Evolutionary conservation across 2,113 vertebrate genomes (phyloP).

Genomic region (Pseudopodoces humilis): DNA sequence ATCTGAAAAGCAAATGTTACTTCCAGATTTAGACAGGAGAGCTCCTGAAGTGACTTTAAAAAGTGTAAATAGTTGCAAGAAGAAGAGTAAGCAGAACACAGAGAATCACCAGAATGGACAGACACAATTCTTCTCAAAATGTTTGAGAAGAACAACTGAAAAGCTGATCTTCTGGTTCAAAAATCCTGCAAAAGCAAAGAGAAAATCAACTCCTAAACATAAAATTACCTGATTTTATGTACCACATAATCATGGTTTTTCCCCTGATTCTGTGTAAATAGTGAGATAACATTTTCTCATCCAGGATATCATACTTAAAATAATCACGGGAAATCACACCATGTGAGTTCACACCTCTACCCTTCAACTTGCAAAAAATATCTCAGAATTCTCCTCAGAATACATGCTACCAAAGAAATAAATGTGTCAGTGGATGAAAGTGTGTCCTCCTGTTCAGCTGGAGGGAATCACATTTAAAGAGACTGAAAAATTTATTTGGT

Average conservation of each 20-base stretch:
- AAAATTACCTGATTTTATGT: neutral
- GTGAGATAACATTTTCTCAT: neutral
- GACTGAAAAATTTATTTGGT: neutral
- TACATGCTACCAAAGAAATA: neutral
- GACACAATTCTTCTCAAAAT: too few species aligned
- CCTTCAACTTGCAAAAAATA: neutral
- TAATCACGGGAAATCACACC: neutral
- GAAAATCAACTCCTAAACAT: neutral
- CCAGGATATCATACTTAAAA: neutral
- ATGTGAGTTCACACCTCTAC: neutral
- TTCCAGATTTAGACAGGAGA: neutral
- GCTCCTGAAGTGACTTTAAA: neutral
- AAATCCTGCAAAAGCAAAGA: neutral
- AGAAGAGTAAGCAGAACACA: neutral
- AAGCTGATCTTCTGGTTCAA: neutral
- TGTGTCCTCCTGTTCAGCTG: neutral
- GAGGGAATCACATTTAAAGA: neutral
- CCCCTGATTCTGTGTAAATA: neutral
- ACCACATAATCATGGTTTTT: neutral
- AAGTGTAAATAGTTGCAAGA: neutral
- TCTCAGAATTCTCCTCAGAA: neutral
- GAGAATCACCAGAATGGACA: neutral
- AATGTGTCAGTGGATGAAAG: neutral
- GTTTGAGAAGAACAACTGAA: neutral
- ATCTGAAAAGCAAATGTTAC: neutral